phyloP scores from a whole-genome alignment of 1,140 invertebrate species.

The Asobara japonica region DNA sequence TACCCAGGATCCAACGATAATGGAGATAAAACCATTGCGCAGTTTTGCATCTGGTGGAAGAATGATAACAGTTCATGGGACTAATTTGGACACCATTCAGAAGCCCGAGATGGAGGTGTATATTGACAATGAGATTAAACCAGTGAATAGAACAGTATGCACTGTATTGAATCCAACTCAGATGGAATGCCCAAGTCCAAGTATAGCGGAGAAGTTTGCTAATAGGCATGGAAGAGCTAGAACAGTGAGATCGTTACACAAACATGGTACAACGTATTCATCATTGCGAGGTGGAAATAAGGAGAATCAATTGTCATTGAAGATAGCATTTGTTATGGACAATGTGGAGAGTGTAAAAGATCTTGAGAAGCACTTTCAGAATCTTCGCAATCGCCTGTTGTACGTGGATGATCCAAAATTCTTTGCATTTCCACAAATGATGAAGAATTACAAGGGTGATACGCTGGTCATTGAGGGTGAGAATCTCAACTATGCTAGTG shows the following conservation, averaged over 20 bases:
- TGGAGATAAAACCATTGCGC: constrained; percentile 88
- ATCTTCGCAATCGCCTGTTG: constrained; percentile 79
- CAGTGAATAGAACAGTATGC: constrained; percentile 86
- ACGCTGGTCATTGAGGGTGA: constrained; percentile 95
- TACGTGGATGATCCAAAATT: constrained; percentile 95
- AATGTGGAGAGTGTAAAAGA: constrained; percentile 89
- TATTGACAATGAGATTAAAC: constrained; percentile 73
- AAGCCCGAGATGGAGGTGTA: constrained; percentile 90
- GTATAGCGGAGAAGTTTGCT: constrained; percentile 64
- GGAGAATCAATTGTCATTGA: constrained; percentile 73
- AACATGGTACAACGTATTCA: constrained; percentile 42
- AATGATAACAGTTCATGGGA: constrained; percentile 92
- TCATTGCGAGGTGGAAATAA: constrained; percentile 48
- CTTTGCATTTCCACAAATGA: constrained; percentile 83
- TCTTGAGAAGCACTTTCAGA: constrained; percentile 86
- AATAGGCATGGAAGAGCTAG: constrained; percentile 32
- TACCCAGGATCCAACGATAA: constrained; percentile 91
- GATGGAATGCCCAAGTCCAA: constrained; percentile 95
- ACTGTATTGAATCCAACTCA: constrained; percentile 86
- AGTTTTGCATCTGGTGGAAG: constrained; percentile 93
- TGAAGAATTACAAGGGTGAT: constrained; percentile 94
- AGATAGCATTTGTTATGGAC: constrained; percentile 95
- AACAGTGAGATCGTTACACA: constrained; percentile 45
- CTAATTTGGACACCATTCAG: constrained; percentile 90
- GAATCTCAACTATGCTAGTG: constrained; percentile 89